Percentiles rank a stretch among this genome's conserved stretches.
Evolutionary conservation across 1,140 invertebrate genomes (phyloP).

Genomic region (Macrotrachela quadricornifera): DNA sequence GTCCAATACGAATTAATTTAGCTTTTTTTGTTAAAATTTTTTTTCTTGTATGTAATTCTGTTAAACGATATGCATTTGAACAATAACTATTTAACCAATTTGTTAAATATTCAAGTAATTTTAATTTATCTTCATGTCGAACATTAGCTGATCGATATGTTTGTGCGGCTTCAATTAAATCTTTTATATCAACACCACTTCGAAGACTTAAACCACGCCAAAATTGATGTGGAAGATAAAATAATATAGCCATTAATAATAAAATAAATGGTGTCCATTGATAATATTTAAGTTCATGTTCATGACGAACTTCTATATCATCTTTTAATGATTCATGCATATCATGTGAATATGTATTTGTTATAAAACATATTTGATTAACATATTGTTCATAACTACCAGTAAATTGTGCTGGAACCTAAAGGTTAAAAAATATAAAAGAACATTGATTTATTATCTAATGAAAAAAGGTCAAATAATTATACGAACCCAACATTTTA

Average conservation of each 20-base stretch:
- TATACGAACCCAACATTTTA: slow-evolving; percentile 10
- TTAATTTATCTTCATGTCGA: neutral
- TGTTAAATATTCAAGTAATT: neutral
- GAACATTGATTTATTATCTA: neutral
- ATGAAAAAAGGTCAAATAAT: neutral
- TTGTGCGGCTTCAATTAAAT: slow-evolving; percentile 3
- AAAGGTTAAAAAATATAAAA: neutral
- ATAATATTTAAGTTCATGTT: slow-evolving; percentile 9
- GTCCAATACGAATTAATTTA: neutral
- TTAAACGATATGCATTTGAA: neutral
- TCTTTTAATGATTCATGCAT: slow-evolving; percentile 1
- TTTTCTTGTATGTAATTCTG: neutral
- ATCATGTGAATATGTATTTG: slow-evolving; percentile 11
- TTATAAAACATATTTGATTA: slow-evolving; percentile 12
- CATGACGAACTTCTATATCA: neutral
- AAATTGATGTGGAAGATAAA: slow-evolving; percentile 58
- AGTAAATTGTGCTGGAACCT: slow-evolving; percentile 13
- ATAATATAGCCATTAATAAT: slow-evolving; percentile 63
- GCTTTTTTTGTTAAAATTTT: neutral
- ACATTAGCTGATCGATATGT: neutral
- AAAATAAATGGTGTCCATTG: slow-evolving; percentile 58
- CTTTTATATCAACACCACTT: slow-evolving; percentile 3
- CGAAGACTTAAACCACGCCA: slow-evolving; percentile 12
- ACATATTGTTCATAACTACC: slow-evolving; percentile 11
- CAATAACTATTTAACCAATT: neutral